These are phyloP conservation scores for Isichthys henryi DNA, from an alignment of 2,113 vertebrate species.

Conservation along the genomic window DNA sequence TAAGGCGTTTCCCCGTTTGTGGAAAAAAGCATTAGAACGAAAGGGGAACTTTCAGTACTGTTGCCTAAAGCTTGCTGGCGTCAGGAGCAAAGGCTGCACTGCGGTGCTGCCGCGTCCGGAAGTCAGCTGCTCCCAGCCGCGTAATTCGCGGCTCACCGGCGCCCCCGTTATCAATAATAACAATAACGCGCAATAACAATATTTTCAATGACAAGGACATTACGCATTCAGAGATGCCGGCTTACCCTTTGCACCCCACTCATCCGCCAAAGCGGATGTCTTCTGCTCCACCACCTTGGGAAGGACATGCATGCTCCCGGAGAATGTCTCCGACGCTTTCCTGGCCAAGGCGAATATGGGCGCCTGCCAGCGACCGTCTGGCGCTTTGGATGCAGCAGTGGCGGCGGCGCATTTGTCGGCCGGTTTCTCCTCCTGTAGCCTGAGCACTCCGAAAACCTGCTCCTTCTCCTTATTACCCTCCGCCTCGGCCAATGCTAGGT, in stretches of 20 bases:
- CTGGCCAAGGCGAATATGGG: conserved; percentile 70
- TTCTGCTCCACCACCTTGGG: conserved; percentile 64
- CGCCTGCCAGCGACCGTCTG: conserved; percentile 68
- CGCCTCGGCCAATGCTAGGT: conserved; percentile 58
- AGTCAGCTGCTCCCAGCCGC: neutral
- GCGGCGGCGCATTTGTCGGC: conserved; percentile 44
- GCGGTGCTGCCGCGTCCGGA: neutral
- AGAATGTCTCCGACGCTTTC: conserved; percentile 69
- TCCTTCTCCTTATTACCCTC: conserved; percentile 57
- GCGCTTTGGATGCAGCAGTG: conserved; percentile 29
- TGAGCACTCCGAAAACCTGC: conserved; percentile 63
- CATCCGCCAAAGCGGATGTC: conserved; percentile 51
- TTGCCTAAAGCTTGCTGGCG: neutral
- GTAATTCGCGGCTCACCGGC: neutral
- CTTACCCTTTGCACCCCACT: conserved; percentile 63
- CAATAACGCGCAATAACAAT: neutral
- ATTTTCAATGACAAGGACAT: neutral
- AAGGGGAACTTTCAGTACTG: neutral
- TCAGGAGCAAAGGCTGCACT: neutral
- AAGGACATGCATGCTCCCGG: conserved; percentile 67
- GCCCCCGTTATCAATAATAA: neutral
- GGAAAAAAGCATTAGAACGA: neutral
- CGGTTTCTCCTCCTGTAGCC: conserved; percentile 64
- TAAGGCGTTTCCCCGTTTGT: neutral
- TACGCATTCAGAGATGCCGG: neutral